A percentile compares a stretch with the other conserved stretches of the same genome.
These are phyloP conservation scores for Oligia strigilis DNA, from an alignment of 2,888 invertebrate genomes.

Conservation along the genomic window DNA sequence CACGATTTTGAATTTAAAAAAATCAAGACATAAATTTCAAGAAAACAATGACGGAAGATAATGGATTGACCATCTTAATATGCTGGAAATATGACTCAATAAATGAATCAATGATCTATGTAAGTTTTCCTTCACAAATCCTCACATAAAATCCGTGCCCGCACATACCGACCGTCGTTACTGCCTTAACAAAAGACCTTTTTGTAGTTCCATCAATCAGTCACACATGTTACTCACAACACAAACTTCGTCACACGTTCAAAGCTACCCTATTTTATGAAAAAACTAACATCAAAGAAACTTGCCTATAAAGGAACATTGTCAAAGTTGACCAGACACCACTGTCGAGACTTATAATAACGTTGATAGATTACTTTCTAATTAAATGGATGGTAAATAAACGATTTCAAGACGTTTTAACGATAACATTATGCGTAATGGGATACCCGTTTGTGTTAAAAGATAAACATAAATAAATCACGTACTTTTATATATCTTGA, in stretches of 20 bases:
- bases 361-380: slow-evolving; percentile 45
- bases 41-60: too few relatives aligned
- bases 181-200: slow-evolving; percentile 16
- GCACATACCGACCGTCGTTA: neutral
- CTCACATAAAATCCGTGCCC: too few relatives aligned
- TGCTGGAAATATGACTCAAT: too few relatives aligned
- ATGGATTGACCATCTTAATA: too few relatives aligned
- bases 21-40: too few relatives aligned
- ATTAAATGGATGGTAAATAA: slow-evolving; percentile 27
- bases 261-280: slow-evolving; percentile 17
- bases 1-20: too few relatives aligned
- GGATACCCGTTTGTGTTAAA: neutral
- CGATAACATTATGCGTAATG: slow-evolving; percentile 13
- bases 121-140: too few relatives aligned
- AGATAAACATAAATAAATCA: slow-evolving; percentile 1
- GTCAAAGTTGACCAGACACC: slow-evolving; percentile 30
- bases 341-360: slow-evolving; percentile 20
- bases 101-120: too few relatives aligned
- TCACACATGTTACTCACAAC: slow-evolving; percentile 11
- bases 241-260: slow-evolving; percentile 22
- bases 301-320: slow-evolving; percentile 16
- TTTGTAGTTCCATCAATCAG: slow-evolving; percentile 46
- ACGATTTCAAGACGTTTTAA: neutral
- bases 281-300: slow-evolving; percentile 40
- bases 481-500: neutral